Evolutionary conservation across 2,888 invertebrate genomes (phyloP).

Genomic region (Pachycephus smyrnensis): DNA sequence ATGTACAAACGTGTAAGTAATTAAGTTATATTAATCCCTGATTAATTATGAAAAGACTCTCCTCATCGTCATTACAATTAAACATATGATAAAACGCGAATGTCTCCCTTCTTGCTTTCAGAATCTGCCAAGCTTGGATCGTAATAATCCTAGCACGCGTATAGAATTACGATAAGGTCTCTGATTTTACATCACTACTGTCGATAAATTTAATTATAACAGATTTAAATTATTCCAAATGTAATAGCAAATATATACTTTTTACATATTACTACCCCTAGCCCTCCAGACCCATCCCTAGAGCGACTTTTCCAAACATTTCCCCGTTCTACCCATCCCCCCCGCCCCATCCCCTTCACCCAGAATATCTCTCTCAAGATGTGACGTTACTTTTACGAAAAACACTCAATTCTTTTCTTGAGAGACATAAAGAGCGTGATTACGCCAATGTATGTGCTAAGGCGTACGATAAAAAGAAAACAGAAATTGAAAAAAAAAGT

Average conservation of each 20-base stretch:
- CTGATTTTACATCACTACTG: constrained; percentile 27
- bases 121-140: constrained; percentile 50
- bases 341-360: constrained; percentile 17
- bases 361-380: constrained; percentile 9
- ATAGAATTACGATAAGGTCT: constrained; percentile 50
- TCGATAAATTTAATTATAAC: constrained; percentile 49
- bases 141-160: constrained; percentile 49
- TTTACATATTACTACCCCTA: constrained; percentile 36
- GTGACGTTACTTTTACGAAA: constrained; percentile 12
- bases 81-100: not conserved
- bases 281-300: constrained; percentile 13
- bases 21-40: not conserved
- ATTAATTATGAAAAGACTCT: not conserved
- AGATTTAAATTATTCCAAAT: constrained; percentile 48
- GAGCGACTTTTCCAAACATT: not conserved
- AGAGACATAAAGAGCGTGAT: not conserved
- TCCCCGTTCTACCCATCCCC: not conserved
- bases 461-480: constrained; percentile 5
- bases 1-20: constrained; percentile 61
- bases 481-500: constrained; percentile 3
- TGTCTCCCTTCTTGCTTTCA: constrained; percentile 32
- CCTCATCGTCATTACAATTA: not conserved
- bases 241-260: constrained; percentile 45
- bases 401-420: constrained; percentile 2
- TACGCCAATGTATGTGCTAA: not conserved